phyloP scores from a whole-genome alignment of 2,113 vertebrate genomes.

The Shinisaurus crocodilurus region DNA sequence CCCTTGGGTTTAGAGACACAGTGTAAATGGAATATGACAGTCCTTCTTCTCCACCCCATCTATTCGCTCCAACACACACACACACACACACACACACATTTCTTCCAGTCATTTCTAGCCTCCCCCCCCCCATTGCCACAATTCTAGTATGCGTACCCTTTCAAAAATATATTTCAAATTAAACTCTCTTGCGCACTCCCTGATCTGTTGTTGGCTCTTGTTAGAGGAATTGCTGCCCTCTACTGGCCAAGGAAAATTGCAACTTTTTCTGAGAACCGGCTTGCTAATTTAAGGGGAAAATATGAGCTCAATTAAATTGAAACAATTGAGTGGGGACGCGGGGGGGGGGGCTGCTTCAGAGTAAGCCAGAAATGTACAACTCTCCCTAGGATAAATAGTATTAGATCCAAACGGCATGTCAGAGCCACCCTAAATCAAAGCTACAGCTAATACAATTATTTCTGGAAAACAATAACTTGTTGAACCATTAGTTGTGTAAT shows the following conservation, averaged over 20 bases:
- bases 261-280: conserved; percentile 17
- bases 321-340: conserved; percentile 38
- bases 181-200: neutral
- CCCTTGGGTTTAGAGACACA: conserved; percentile 57
- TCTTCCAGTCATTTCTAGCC: conserved; percentile 27
- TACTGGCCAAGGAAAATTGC: conserved; percentile 63
- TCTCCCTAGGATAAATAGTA: conserved; percentile 55
- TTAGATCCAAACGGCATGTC: conserved; percentile 56
- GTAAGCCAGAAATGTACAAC: conserved; percentile 50
- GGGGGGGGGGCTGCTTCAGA: conserved; percentile 51
- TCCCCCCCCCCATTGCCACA: neutral
- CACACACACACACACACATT: neutral
- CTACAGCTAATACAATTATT: conserved; percentile 58
- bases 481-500: conserved; percentile 65
- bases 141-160: conserved; percentile 49
- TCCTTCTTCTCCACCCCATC: neutral
- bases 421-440: conserved; percentile 45
- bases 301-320: conserved; percentile 61
- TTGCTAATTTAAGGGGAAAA: conserved; percentile 7
- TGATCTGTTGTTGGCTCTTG: conserved; percentile 40
- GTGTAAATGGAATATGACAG: conserved; percentile 34
- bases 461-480: conserved; percentile 50
- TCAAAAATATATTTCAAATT: conserved; percentile 65
- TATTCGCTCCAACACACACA: neutral
- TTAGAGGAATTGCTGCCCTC: conserved; percentile 80